Percentiles rank a stretch among this genome's conserved stretches.
These are phyloP conservation scores for Gortyna flavago DNA, from an alignment of 2,888 invertebrate genomes.

Conservation along the genomic window DNA sequence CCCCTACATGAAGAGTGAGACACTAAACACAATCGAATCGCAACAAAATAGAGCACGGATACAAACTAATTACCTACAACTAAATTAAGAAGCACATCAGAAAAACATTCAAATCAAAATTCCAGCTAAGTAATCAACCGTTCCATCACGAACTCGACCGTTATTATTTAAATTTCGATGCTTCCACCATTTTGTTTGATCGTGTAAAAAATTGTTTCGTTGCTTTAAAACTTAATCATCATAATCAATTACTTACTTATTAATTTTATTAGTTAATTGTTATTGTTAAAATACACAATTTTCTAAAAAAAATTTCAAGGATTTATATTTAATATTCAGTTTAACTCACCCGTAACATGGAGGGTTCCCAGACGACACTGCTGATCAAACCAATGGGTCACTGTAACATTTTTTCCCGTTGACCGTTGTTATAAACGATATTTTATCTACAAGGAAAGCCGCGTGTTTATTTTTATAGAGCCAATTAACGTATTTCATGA, in stretches of 20 bases:
- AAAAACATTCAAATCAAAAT: conserved; percentile 2
- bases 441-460: conserved; percentile 88
- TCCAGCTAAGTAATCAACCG: background rate
- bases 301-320: conserved; percentile 4
- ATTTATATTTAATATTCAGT: background rate
- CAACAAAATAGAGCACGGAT: background rate
- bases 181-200: background rate
- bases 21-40: background rate
- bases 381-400: conserved; percentile 42
- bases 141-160: background rate
- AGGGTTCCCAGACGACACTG: conserved; percentile 4
- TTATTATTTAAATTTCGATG: too few relatives aligned
- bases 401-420: conserved; percentile 48
- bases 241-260: conserved; percentile 22
- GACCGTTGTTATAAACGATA: conserved; percentile 73
- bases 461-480: conserved; percentile 72
- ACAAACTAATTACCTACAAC: background rate
- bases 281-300: background rate
- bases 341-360: conserved; percentile 34
- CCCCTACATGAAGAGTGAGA: too few relatives aligned
- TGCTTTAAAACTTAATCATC: conserved; percentile 11
- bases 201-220: background rate
- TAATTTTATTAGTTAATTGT: conserved; percentile 22
- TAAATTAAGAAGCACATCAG: background rate
- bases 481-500: conserved; percentile 76